Conservation (phyloP, 2,113 vertebrate species). For the Cricetomys ansorgei region DNA sequence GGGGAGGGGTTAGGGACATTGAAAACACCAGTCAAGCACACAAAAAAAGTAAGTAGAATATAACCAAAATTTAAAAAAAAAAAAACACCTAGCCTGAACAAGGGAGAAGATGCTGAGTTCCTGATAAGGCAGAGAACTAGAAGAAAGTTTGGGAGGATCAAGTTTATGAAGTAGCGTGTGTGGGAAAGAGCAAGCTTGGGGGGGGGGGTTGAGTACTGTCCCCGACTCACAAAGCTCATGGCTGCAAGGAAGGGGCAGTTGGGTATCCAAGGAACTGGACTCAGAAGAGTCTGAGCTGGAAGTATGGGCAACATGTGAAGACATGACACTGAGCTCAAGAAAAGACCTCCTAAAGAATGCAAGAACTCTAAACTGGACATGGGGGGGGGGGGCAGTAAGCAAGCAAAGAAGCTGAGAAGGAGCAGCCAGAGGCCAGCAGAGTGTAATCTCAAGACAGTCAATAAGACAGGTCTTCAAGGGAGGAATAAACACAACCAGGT, state of each 20-base stretch:
- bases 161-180: too few relatives aligned
- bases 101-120: not conserved
- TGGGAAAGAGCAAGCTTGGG: not conserved
- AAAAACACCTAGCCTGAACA: not conserved
- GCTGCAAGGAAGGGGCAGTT: not conserved
- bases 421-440: not conserved
- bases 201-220: not conserved
- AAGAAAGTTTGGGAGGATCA: not conserved
- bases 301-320: not conserved
- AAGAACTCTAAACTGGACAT: not conserved
- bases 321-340: not conserved
- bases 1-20: not conserved
- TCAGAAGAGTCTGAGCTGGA: not conserved
- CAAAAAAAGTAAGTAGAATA: not conserved
- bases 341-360: not conserved
- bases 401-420: not conserved
- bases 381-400: not conserved
- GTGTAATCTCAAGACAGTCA: too few relatives aligned
- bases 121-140: not conserved
- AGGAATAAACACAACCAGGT: not conserved
- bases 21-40: not conserved
- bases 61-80: not conserved
- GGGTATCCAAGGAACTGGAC: not conserved
- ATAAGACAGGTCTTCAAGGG: not conserved
- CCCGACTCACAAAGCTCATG: not conserved